Evolutionary conservation across 2,888 invertebrate species (phyloP), one percentile per base, ranked within the genome.

Genomic region (Himalopsyche tibetana): DNA sequence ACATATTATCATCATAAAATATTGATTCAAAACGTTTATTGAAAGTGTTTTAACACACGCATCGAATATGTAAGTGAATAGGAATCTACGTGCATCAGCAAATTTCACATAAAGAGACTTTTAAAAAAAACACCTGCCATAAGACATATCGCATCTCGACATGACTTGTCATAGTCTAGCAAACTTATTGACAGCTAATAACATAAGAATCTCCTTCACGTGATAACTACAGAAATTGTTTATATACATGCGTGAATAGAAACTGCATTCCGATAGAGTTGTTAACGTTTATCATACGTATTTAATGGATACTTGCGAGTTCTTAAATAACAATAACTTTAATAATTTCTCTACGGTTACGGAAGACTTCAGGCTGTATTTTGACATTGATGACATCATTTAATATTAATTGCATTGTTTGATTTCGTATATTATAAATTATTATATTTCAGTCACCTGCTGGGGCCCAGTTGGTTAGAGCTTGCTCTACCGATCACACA

Each of bases 231-330:
- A 19, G 28, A 19, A 19, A 9, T 63, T 63, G 9, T 15, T 63
- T 11, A 19, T 4, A 63, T 63, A 19, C 63, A 0, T 63, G 11
- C 4, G 63, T 63, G 63, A 63, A 63, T 63, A 63, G 63, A 63
- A 63, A 63, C 63, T 19, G 63, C 63, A 63, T 63, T 63, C 63
- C 63, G 28, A 63, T 63, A 19, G 3, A 56, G 63, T 63, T 63
- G 1, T 19, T 63, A 63, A 63, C 63, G 19, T 63, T n/a, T 19
- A 63, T 63, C 19, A 19, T 63, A 3, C 2, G n/a, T 63, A 28
- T 28, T 28, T 28, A 63, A 63, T 63, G 63, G 19, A 6, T 63
- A 19, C 19, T 63, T 63, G 19, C 63, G 8, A 8, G 8, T 63
- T 28, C 19, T 63, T 63, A 9, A n/a, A 63, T 63, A 19, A 63